Conservation (phyloP, 2,113 vertebrate genomes). For the Eudyptes chrysolophus region DNA sequence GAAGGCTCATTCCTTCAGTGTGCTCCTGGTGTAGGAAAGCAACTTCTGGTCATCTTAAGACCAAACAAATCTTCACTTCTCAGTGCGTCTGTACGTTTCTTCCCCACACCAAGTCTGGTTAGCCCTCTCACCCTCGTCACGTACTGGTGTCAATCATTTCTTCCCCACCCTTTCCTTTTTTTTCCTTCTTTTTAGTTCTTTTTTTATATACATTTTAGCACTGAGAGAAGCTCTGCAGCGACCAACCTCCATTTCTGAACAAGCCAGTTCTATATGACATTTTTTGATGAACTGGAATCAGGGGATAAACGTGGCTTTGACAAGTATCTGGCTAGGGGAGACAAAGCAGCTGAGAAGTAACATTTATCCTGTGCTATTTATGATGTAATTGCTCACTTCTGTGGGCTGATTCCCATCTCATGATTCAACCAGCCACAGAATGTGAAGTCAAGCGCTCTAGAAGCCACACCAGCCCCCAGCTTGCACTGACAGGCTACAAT, state of each 20-base stretch:
- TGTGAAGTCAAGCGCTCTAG: not conserved
- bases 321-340: not conserved
- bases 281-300: not conserved
- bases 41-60: not conserved
- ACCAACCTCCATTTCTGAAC: not conserved
- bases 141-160: not conserved
- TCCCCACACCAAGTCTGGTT: not conserved
- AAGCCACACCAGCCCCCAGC: not conserved
- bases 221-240: not conserved
- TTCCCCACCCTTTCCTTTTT: not conserved
- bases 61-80: not conserved
- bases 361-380: not conserved
- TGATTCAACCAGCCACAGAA: not conserved
- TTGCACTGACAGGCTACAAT: not conserved
- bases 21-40: not conserved
- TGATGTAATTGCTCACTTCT: not conserved
- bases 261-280: not conserved
- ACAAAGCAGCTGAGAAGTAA: not conserved
- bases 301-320: not conserved
- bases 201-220: not conserved
- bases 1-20: not conserved
- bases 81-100: not conserved
- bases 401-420: not conserved
- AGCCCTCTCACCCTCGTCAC: not conserved
- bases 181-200: not conserved